These are phyloP conservation scores for Egretta garzetta DNA, from an alignment of 2,113 vertebrate species.

Conservation along the genomic window DNA sequence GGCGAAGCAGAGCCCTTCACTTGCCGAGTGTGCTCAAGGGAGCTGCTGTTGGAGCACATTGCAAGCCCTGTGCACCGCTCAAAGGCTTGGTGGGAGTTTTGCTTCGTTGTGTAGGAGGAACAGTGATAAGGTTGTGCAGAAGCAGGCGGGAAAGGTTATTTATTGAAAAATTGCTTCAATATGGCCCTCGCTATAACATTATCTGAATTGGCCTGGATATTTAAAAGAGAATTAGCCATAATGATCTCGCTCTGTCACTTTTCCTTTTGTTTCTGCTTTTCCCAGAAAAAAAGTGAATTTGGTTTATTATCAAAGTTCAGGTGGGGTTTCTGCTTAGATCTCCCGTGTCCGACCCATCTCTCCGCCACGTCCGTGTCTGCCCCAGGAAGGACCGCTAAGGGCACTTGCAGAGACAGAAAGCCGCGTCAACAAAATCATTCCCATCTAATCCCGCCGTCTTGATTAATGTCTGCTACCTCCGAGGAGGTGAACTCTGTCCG, in stretches of 20 bases:
- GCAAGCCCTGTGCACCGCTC: not conserved
- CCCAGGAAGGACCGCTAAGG: rapidly evolving
- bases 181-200: constrained; percentile 19
- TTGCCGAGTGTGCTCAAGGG: not conserved
- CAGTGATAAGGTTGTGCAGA: constrained; percentile 47
- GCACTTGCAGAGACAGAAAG: not conserved
- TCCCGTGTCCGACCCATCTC: not conserved
- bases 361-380: not conserved
- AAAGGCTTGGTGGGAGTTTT: not conserved
- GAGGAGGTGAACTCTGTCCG: not conserved
- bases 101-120: constrained; percentile 19
- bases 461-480: constrained; percentile 7
- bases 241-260: not conserved
- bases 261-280: constrained; percentile 15
- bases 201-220: constrained; percentile 48
- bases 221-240: constrained; percentile 60
- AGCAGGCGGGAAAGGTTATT: constrained; percentile 48
- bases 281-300: not conserved
- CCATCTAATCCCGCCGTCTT: not conserved
- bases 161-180: constrained; percentile 67
- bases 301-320: not conserved
- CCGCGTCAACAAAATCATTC: not conserved
- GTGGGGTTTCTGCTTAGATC: not conserved
- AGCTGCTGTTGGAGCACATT: constrained; percentile 34
- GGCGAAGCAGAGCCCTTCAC: not conserved